Evolutionary conservation across 1,140 invertebrate genomes (phyloP).

Genomic region (Halesus radiatus): DNA sequence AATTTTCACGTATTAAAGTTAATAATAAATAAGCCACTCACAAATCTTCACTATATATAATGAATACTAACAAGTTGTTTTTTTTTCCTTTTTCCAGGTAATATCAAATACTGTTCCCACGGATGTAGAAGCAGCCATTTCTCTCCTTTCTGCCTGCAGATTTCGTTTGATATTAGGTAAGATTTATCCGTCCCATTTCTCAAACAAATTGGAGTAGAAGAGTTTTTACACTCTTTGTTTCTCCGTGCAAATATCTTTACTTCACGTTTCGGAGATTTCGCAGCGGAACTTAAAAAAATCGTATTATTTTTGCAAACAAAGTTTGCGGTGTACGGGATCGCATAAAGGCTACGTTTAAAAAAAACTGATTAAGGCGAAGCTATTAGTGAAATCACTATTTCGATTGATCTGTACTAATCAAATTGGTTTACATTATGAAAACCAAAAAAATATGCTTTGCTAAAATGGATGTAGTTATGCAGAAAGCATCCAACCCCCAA

Average conservation of each 20-base stretch:
- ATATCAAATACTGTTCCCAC: neutral
- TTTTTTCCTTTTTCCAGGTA: conserved; percentile 1
- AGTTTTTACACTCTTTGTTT: neutral
- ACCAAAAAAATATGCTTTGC: no score
- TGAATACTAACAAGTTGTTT: neutral
- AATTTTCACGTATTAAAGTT: neutral
- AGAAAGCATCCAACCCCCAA: no score
- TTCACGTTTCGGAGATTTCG: neutral
- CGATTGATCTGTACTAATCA: no score
- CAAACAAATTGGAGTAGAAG: neutral
- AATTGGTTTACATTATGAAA: no score
- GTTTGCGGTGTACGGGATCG: neutral
- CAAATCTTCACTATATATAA: neutral
- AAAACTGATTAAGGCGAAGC: no score
- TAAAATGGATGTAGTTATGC: no score
- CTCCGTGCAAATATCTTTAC: neutral
- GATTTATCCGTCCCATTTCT: conserved; percentile 4
- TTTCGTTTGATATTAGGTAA: conserved; percentile 8
- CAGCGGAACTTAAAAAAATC: neutral
- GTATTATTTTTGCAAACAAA: neutral
- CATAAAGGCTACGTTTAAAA: neutral
- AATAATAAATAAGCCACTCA: neutral
- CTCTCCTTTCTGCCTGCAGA: neutral
- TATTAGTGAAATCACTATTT: no score
- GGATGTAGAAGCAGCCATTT: neutral